Evolutionary conservation across 2,888 invertebrate genomes (phyloP).

Genomic region (Dione juno): DNA sequence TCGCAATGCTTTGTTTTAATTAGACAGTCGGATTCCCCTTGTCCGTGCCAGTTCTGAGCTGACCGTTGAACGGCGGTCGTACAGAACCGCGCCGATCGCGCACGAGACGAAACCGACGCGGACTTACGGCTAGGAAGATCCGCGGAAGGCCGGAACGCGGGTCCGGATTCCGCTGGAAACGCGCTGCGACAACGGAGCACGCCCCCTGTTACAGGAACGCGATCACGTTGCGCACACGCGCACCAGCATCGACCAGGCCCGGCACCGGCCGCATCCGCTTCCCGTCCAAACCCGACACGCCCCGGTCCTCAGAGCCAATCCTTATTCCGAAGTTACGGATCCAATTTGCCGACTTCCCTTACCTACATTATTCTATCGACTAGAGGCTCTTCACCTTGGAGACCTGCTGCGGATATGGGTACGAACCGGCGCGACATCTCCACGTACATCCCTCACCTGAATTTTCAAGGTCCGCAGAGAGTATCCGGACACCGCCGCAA

Average conservation of each 20-base stretch:
- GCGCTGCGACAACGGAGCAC: constrained; percentile 32
- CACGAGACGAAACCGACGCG: constrained; percentile 56
- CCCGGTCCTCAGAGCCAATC: constrained; percentile 89
- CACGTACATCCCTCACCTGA: constrained; percentile 52
- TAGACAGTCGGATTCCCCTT: constrained; percentile 85
- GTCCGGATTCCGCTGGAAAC: constrained; percentile 64
- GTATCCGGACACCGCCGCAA: constrained; percentile 59
- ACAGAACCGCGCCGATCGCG: constrained; percentile 50
- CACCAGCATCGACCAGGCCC: constrained; percentile 54
- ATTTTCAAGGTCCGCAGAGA: constrained; percentile 64
- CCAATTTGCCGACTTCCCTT: constrained; percentile 88
- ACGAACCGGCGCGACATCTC: constrained; percentile 76
- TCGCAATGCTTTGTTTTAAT: constrained; percentile 88
- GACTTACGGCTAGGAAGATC: constrained; percentile 53
- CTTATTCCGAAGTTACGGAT: constrained; percentile 87
- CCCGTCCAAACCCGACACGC: constrained; percentile 82
- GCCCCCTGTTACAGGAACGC: constrained; percentile 33
- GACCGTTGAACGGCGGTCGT: constrained; percentile 74
- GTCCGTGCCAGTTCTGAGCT: constrained; percentile 48
- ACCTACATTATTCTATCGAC: constrained; percentile 86
- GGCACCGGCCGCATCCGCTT: constrained; percentile 58
- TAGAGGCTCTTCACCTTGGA: constrained; percentile 88
- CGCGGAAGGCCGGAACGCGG: constrained; percentile 54
- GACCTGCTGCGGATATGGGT: constrained; percentile 90
- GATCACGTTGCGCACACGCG: constrained; percentile 27